phyloP scores from a whole-genome alignment of 2,113 vertebrate species.

The Geothlypis trichas region DNA sequence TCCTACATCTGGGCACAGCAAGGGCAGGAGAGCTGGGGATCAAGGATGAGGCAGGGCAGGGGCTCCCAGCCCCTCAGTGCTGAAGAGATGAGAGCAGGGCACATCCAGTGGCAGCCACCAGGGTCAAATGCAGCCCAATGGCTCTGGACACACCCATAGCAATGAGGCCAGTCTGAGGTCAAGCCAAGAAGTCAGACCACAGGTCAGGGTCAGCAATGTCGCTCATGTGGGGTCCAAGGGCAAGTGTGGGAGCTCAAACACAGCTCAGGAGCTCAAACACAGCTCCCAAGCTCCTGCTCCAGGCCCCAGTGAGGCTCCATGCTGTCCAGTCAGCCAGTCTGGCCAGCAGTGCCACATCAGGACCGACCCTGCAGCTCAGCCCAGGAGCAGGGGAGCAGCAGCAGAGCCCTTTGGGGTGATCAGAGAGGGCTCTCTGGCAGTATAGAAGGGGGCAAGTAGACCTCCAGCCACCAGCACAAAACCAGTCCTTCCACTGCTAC shows the following conservation, averaged over 20 bases:
- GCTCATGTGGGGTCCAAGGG: not conserved
- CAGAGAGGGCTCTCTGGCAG: not conserved
- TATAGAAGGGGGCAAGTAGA: not conserved
- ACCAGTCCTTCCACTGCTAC: not conserved
- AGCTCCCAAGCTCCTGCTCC: rapidly evolving
- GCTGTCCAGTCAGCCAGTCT: not conserved
- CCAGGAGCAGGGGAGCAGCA: not conserved
- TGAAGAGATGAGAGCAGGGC: not conserved
- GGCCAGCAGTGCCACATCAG: rapidly evolving
- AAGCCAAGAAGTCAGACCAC: not conserved
- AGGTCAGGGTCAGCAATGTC: not conserved
- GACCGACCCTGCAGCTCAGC: not conserved
- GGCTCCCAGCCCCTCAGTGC: rapidly evolving
- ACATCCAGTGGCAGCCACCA: not conserved
- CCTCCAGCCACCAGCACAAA: not conserved
- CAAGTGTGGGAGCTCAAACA: not conserved
- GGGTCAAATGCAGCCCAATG: not conserved
- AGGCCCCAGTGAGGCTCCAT: rapidly evolving
- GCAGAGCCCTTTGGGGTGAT: not conserved
- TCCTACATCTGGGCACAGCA: rapidly evolving
- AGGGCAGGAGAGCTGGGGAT: not conserved
- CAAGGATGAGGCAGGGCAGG: not conserved
- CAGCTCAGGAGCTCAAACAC: not conserved
- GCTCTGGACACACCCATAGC: not conserved
- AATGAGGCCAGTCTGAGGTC: slow-evolving; percentile 12